Percentiles rank a stretch among this genome's conserved stretches.
These are phyloP conservation scores for Sebastes reedi DNA, from an alignment of 2,797 vertebrate genomes.

Conservation along the genomic window DNA sequence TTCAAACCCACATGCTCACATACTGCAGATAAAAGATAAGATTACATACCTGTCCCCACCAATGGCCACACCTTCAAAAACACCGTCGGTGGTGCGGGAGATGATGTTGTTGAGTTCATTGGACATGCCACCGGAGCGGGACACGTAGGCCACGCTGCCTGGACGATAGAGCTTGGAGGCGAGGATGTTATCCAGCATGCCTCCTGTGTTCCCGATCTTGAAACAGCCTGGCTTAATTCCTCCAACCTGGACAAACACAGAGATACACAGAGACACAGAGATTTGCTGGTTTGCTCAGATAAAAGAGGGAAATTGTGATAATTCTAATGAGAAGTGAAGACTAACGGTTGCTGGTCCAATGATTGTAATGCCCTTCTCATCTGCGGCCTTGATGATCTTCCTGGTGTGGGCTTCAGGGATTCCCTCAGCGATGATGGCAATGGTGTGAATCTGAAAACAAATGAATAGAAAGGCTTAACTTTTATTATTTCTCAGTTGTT, in stretches of 20 bases:
- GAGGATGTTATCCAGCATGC: constrained; percentile 97
- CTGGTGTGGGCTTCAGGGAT: constrained; percentile 96
- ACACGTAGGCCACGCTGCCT: constrained; percentile 96
- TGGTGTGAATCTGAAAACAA: constrained; percentile 89
- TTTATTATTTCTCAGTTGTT: background rate
- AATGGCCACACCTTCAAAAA: constrained; percentile 96
- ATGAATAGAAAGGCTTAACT: background rate
- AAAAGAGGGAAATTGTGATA: background rate
- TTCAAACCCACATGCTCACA: background rate
- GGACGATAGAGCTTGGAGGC: constrained; percentile 97
- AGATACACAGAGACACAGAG: background rate
- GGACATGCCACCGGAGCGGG: constrained; percentile 97
- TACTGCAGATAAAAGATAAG: background rate
- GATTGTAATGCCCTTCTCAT: constrained; percentile 94
- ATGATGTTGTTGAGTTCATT: constrained; percentile 99
- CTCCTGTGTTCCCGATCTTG: constrained; percentile 97
- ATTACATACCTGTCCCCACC: constrained; percentile 92
- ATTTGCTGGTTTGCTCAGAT: background rate
- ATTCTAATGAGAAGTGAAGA: constrained; percentile 12
- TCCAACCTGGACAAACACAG: constrained; percentile 84
- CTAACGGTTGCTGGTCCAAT: constrained; percentile 96
- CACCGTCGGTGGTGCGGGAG: constrained; percentile 93
- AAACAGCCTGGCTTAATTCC: constrained; percentile 98
- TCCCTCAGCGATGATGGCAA: constrained; percentile 97
- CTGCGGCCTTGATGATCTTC: constrained; percentile 92